Evolutionary conservation across 2,113 vertebrate genomes (phyloP), one percentile per base, ranked within the genome.

Genomic region (Amazona guildingii): DNA sequence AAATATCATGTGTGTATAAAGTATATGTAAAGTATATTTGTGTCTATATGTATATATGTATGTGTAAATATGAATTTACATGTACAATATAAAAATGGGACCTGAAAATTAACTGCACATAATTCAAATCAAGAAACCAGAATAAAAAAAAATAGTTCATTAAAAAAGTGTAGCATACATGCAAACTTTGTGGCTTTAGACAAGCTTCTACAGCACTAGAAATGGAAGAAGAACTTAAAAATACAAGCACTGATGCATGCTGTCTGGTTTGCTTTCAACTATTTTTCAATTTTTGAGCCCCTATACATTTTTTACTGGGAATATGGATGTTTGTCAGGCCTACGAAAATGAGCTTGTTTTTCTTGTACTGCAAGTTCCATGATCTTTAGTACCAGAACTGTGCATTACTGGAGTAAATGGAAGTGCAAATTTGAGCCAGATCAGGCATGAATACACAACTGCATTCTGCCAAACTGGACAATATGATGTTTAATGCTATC

Each of bases 341-440:
- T 92, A 74, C 21, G 80, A 83, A 94, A 86, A 93, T n/a, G 14
- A 92, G 21, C 77, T 73, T 69, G 93, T 87, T 89, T 91, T 95
- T 94, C 91, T 73, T 68, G 93, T 69, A 69, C 18, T 52, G 35
- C 7, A 1, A 49, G 48, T 92, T 89, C 35, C 44, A 20, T 41
- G n/a, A 94, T 39, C 51, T 29, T 80, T 74, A 88, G 72, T 63
- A 70, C 11, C 64, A 88, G 51, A 68, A 31, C 52, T 83, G 66
- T 2, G 2, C 39, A 31, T 84, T 92, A 61, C 39, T 55, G 43
- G 27, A 92, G 17, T 67, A 84, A 92, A 88, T 41, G 39, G 31
- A 92, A 91, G 61, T 14, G 41, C 48, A 77, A 16, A 16, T 0
- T 64, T 41, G 35, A 91, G 39, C 16, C 52, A 41, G 39, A 87